Conservation (phyloP, 1,140 invertebrate species). For the Pararge aegeria region DNA sequence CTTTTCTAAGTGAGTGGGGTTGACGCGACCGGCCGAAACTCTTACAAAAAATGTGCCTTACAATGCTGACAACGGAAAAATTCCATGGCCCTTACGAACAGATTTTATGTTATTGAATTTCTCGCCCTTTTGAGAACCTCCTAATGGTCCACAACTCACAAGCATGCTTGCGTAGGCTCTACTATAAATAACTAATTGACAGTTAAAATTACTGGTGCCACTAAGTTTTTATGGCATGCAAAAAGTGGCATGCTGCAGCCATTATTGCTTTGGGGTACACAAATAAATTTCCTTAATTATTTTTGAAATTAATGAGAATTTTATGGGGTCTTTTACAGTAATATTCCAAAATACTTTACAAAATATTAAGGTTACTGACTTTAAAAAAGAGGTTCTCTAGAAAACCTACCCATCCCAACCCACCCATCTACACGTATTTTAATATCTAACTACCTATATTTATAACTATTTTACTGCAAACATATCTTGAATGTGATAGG, state of each 20-base stretch:
- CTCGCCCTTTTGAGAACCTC: constrained; percentile 45
- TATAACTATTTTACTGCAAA: too few species aligned
- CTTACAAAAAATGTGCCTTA: constrained; percentile 57
- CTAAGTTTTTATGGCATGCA: constrained; percentile 19
- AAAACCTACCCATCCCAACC: too few species aligned
- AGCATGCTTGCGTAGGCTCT: constrained; percentile 41
- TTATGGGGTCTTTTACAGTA: too few species aligned
- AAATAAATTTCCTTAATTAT: too few species aligned
- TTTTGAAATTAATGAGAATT: too few species aligned
- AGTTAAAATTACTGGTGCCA: constrained; percentile 28
- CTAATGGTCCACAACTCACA: constrained; percentile 62
- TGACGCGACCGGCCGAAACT: constrained; percentile 40
- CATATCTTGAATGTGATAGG: too few species aligned
- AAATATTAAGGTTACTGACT: too few species aligned
- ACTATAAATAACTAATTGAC: constrained; percentile 57
- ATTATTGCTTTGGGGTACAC: too few species aligned
- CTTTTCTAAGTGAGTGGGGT: constrained; percentile 62
- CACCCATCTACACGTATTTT: too few species aligned
- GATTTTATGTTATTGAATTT: constrained; percentile 64
- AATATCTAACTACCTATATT: too few species aligned
- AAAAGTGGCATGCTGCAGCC: constrained; percentile 8
- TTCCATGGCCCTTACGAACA: constrained; percentile 47
- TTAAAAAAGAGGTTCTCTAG: too few species aligned
- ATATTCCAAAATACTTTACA: too few species aligned
- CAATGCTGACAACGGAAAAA: constrained; percentile 59